Conservation (phyloP, 2,888 invertebrate species). For the Dorcus parallelipipedus region DNA sequence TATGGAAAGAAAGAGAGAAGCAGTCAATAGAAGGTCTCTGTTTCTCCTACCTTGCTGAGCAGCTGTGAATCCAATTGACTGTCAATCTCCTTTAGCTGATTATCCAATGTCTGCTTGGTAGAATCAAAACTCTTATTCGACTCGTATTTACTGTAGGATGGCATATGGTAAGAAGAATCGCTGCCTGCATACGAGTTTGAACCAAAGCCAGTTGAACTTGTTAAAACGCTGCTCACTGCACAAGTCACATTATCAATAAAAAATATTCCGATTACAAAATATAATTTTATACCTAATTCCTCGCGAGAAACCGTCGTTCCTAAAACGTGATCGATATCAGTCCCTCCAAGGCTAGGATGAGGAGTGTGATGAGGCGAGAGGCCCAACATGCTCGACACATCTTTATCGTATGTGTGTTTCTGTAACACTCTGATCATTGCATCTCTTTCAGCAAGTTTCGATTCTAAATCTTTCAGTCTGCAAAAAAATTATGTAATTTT, state of each 20-base stretch:
- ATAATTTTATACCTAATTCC: slow-evolving; percentile 43
- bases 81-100: slow-evolving; percentile 78
- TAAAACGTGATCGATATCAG: slow-evolving; percentile 50
- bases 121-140: slow-evolving; percentile 66
- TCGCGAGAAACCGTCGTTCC: slow-evolving; percentile 50
- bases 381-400: slow-evolving; percentile 56
- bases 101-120: slow-evolving; percentile 71
- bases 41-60: slow-evolving; percentile 57
- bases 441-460: slow-evolving; percentile 83
- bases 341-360: slow-evolving; percentile 50
- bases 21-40: slow-evolving; percentile 50
- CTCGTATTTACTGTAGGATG: slow-evolving; percentile 49
- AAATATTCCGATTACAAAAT: background rate
- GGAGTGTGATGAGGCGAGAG: slow-evolving; percentile 53
- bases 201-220: slow-evolving; percentile 56
- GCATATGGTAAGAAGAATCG: slow-evolving; percentile 53
- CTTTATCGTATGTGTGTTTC: slow-evolving; percentile 72
- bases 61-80: slow-evolving; percentile 71
- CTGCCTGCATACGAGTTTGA: slow-evolving; percentile 58
- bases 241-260: background rate
- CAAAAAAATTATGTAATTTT: background rate
- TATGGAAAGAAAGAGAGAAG: slow-evolving; percentile 17
- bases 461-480: slow-evolving; percentile 80
- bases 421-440: slow-evolving; percentile 88
- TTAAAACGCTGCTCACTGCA: slow-evolving; percentile 57